Percentiles rank a stretch among this genome's conserved stretches.
These are phyloP conservation scores for Polyommatus icarus DNA, from an alignment of 2,888 invertebrate genomes.

Conservation along the genomic window DNA sequence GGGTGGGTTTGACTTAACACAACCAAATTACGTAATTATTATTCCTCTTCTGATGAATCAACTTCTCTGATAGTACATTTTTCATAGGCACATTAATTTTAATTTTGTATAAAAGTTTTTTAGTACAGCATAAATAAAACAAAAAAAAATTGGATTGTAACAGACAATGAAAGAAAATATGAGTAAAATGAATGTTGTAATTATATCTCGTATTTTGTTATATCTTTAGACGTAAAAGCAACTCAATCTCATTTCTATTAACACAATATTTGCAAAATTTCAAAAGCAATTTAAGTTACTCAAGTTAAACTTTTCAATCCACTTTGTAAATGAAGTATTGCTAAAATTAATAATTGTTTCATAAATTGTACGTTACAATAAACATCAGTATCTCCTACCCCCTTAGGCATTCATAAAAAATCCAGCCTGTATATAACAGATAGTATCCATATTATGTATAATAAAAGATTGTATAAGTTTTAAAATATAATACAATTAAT, in stretches of 20 bases:
- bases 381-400: not conserved
- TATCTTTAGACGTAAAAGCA: not conserved
- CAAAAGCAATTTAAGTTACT: constrained; percentile 21
- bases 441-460: too few species aligned
- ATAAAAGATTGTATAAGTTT: too few species aligned
- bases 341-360: constrained; percentile 9
- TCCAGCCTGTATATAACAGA: too few species aligned
- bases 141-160: not conserved
- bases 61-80: too few species aligned
- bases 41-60: too few species aligned
- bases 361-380: not conserved
- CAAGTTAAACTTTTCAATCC: constrained; percentile 26
- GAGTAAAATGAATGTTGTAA: not conserved
- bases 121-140: too few species aligned
- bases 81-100: too few species aligned
- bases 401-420: too few species aligned
- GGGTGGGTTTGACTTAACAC: too few species aligned
- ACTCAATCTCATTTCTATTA: constrained; percentile 26
- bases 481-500: too few species aligned
- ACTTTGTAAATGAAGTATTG: constrained; percentile 10
- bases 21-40: too few species aligned
- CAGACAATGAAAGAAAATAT: not conserved
- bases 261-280: constrained; percentile 23
- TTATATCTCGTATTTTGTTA: not conserved
- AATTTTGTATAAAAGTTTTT: too few species aligned